Base-by-base conservation (phyloP, 1,140 invertebrate genomes). In the Pogonognathellus flavescens region DNA sequence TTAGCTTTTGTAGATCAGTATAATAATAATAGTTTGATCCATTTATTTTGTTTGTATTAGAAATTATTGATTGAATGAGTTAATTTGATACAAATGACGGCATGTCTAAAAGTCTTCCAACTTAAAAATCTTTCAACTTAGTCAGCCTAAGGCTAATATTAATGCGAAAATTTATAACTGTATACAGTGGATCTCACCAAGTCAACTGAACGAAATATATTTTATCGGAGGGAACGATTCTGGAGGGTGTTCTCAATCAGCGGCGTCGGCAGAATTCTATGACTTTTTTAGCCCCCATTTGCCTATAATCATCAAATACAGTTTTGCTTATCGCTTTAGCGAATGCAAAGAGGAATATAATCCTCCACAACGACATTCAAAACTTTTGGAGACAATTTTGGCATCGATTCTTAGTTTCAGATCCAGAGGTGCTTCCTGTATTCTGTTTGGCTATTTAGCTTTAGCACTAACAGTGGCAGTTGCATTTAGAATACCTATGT, bases 251-350 rank as follows among this genome's bases (percentile, higher is more conserved):
- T 84, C 83, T 84, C 83, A 80, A 70, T 57, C 76, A 70, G 83
- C 83, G 83, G 59, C 83, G 83, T 84, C 83, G 83, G 83, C 83
- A 70, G 83, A 84, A 84, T 84, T 76, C 18, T 80, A 76, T 80
- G 91, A 99, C 99, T 92, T 99, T 97, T 92, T 99, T 96, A 91
- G 98, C 97, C 89, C 97, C 98, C 92, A 98, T 94, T 93, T 99
- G 97, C 92, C 84, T 82, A 53, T 87, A 87, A n/a, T n/a, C n/a
- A 85, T 87, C 82, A 92, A 99, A 99, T 95, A 94, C 87, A 89
- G 90, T 97, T 95, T 93, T 99, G 98, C 93, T 98, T 99, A 93
- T 99, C 97, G 91, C 97, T 98, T 94, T 99, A 99, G 92, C 98
- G 95, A n/a, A 93, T 99, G 98, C 90, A 98, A 94, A 89, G 97